These are phyloP conservation scores for Caprella mutica DNA, from an alignment of 2,888 invertebrate species.

Conservation along the genomic window DNA sequence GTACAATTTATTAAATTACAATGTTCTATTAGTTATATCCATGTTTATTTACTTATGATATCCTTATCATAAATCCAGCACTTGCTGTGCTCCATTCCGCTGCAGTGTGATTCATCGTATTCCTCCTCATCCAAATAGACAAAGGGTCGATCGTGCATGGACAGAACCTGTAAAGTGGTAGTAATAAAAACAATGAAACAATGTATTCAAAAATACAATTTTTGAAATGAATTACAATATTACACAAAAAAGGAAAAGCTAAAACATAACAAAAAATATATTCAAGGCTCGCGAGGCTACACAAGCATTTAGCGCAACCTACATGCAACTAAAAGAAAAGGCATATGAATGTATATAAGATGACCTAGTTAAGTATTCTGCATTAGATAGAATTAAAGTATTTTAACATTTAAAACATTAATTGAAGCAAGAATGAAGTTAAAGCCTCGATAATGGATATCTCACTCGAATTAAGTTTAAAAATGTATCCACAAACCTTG, in stretches of 20 bases:
- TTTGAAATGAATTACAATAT: no score
- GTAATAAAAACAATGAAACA: neutral
- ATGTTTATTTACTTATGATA: no score
- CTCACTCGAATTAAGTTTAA: no score
- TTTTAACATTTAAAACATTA: neutral
- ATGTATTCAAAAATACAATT: neutral
- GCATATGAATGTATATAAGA: neutral
- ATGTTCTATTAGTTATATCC: neutral
- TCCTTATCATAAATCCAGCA: no score
- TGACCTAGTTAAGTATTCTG: neutral
- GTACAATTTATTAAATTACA: neutral
- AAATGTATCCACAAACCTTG: constrained; percentile 3
- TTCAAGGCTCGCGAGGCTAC: neutral
- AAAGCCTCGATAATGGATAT: no score
- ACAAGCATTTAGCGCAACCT: neutral
- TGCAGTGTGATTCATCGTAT: no score
- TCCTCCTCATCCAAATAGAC: no score
- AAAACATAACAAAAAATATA: neutral
- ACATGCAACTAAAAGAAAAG: neutral
- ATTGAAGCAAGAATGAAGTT: no score
- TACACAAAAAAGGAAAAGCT: neutral
- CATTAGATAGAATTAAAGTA: neutral
- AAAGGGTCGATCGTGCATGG: no score
- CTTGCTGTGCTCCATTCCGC: no score
- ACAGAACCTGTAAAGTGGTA: neutral